Evolutionary conservation across 2,113 vertebrate species (phyloP), one percentile per base, ranked within the genome.

Genomic region (Mus pahari): DNA sequence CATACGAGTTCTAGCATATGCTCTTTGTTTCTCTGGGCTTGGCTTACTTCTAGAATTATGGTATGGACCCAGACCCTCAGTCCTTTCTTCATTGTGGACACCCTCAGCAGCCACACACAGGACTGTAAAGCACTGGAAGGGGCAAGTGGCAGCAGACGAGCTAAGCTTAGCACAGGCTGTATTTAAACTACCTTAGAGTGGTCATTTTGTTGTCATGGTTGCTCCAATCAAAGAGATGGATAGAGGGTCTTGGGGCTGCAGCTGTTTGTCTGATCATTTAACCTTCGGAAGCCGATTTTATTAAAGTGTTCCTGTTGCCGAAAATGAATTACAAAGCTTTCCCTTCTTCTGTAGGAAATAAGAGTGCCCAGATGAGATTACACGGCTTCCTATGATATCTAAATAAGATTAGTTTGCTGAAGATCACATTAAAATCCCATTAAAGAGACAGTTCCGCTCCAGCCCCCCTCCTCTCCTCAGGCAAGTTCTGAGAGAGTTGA

Each of bases 381-480:
- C 97, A 97, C 68, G 88, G 96, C 96, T 97, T 97, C 96, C 96
- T 98, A 97, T 96, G 97, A 97, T 98, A 97, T 98, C 97, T 97
- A 98, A 97, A 98, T 96, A 97, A 97, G 97, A 98, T 98, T 98
- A 97, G 97, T 97, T 98, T 95, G 81, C 86, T 96, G 93, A 89
- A 89, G 71, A 97, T 93, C 94, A 98, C 97, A 98, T 98, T 98
- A 98, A 98, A 98, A 98, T 98, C 96, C 98, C 96, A 96, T 98
- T 98, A 98, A 96, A 97, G 48, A 95, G 96, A 97, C 78, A 86
- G 96, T 98, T 98, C 97, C 83, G 91, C 96, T 98, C 97, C 93
- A 97, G 93, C 94, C 95, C 96, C 81, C 92, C 74, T 87, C 95
- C 98, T 97, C 96, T 97, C 92, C 89, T 97, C 95, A 92, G 96